phyloP scores from a whole-genome alignment of 2,113 vertebrate genomes.

The Anhinga rufa region DNA sequence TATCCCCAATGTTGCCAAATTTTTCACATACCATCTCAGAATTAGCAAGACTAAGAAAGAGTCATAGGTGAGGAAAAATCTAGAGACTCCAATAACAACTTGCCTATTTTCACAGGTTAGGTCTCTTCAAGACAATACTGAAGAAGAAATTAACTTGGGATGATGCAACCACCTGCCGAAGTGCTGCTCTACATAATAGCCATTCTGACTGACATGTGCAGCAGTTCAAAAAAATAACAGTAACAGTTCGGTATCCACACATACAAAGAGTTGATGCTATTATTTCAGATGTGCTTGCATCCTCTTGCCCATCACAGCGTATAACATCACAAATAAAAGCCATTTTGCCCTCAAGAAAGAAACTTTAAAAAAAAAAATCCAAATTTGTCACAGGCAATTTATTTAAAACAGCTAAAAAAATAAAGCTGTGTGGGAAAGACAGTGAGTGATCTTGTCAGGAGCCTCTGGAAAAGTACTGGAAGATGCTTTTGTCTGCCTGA shows the following conservation, averaged over 20 bases:
- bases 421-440: background rate
- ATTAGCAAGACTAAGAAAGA: background rate
- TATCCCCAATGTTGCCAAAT: background rate
- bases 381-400: background rate
- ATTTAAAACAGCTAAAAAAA: background rate
- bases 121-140: background rate
- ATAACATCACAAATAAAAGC: background rate
- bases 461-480: conserved; percentile 12
- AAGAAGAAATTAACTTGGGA: background rate
- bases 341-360: background rate
- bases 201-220: background rate
- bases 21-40: background rate
- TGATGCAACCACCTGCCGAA: background rate
- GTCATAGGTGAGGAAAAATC: background rate
- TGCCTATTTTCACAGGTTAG: background rate
- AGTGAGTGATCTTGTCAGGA: background rate
- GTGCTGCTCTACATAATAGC: background rate
- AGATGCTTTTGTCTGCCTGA: background rate
- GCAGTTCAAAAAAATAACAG: background rate
- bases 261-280: background rate
- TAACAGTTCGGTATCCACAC: background rate
- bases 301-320: background rate
- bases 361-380: background rate
- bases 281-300: background rate
- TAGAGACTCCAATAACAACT: background rate